A percentile compares a stretch with the other conserved stretches of the same genome.
phyloP scores from a whole-genome alignment of 2,113 vertebrate genomes.

The Triplophysa tibetana region DNA sequence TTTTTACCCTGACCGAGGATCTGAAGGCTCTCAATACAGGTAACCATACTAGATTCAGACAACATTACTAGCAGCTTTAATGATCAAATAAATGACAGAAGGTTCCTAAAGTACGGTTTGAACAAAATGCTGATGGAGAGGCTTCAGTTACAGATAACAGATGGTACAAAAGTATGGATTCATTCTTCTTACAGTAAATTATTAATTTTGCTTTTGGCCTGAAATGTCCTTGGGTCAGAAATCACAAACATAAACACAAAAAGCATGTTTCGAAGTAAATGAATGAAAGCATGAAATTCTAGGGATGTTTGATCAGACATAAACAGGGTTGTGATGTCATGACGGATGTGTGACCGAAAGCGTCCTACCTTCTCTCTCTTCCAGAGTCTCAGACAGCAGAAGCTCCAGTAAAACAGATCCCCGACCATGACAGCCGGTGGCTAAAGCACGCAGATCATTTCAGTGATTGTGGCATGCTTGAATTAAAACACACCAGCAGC shows the following conservation, averaged over 20 bases:
- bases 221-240: too few relatives aligned
- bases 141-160: not conserved
- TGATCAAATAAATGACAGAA: too few relatives aligned
- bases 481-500: conserved; percentile 61
- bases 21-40: too few relatives aligned
- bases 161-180: too few relatives aligned
- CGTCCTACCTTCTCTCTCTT: conserved; percentile 75
- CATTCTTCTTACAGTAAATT: too few relatives aligned
- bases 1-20: too few relatives aligned
- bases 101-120: too few relatives aligned
- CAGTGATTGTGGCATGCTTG: conserved; percentile 58
- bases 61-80: too few relatives aligned
- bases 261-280: not conserved
- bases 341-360: not conserved
- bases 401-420: conserved; percentile 76
- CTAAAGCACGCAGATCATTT: conserved; percentile 64
- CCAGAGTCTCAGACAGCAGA: conserved; percentile 79
- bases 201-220: too few relatives aligned
- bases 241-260: not conserved
- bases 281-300: not conserved
- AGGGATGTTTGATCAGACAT: not conserved
- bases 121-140: too few relatives aligned
- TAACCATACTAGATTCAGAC: too few relatives aligned
- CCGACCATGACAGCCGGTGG: conserved; percentile 71
- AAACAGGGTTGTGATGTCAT: not conserved